Conservation (phyloP, 2,888 invertebrate species). For the Listrodromus nycthemerus region DNA sequence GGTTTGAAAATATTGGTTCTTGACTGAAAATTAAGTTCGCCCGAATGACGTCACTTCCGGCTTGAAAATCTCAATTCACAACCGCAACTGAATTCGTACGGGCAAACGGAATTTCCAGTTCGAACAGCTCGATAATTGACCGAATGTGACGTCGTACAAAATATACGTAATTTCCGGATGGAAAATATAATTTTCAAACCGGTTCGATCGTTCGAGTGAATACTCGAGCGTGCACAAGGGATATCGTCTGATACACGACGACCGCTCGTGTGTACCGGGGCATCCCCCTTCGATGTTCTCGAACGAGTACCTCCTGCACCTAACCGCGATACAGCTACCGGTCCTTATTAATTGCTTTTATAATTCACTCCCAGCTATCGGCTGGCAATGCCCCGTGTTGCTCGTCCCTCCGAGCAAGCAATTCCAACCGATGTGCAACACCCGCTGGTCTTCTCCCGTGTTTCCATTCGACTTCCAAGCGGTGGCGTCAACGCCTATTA, state of each 20-base stretch:
- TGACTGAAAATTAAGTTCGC: too few species aligned
- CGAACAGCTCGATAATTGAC: background rate
- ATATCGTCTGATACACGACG: slow-evolving; percentile 21
- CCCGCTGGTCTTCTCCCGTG: background rate
- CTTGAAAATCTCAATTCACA: too few species aligned
- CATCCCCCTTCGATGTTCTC: slow-evolving; percentile 25
- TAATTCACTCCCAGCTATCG: slow-evolving; percentile 69
- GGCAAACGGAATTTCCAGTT: too few species aligned
- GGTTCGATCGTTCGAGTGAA: slow-evolving; percentile 21
- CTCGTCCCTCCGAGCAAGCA: slow-evolving; percentile 5
- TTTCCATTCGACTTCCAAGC: background rate
- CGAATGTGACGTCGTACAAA: background rate
- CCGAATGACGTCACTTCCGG: too few species aligned
- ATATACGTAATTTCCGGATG: background rate
- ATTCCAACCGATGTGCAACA: background rate
- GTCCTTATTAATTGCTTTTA: slow-evolving; percentile 77
- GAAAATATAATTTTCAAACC: background rate
- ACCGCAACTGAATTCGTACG: too few species aligned
- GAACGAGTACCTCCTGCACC: slow-evolving; percentile 35
- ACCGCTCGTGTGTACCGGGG: slow-evolving; percentile 1
- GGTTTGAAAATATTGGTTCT: too few species aligned
- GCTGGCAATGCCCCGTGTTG: slow-evolving; percentile 2
- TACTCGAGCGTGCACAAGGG: background rate
- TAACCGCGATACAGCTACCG: slow-evolving; percentile 68
- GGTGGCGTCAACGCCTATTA: slow-evolving; percentile 3